Base-by-base conservation (phyloP, 2,113 vertebrate genomes). In the Centrocercus urophasianus region DNA sequence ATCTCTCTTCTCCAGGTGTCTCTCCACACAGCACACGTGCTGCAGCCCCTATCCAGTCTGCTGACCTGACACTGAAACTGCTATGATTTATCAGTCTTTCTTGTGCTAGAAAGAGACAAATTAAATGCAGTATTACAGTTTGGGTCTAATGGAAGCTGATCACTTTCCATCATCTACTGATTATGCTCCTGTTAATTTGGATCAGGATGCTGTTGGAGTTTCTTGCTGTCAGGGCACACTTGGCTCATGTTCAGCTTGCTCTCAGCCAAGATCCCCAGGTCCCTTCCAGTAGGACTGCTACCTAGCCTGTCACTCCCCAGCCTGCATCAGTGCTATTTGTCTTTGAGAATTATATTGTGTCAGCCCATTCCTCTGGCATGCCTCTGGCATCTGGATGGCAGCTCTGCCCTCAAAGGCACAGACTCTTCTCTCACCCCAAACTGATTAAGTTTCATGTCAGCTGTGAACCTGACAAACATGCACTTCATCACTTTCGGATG, bases 11-110 rank as follows among this genome's bases (percentile, higher is more conserved):
- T 34, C 4, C 30, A 54, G 9, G 27, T 50, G 21, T 38, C 13
- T 60, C 22, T 75, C 15, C 32, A 74, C 45, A 52, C 1, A 38
- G 18, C 8, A 6, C 7, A 47, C 1, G 5, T 2, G 1, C 5
- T 81, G n/a, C 63, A 83, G 42, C 1, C 4, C 15, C 22, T 25
- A 18, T 57, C 8, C 43, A 74, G 10, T 15, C 28, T 38, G 10
- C 19, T 5, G 56, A 50, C 15, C 10, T 5, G 27, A 60, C 27
- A 70, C 2, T 16, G 13, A 86, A 36, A 9, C 12, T 34, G 4
- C 19, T 78, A 34, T 1, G 4, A 8, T 66, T 88, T 54, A 48
- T 3, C 42, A 76, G 70, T 64, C 2, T 22, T 54, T 71, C 17
- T 34, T 66, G 36, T 40, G 43, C 17, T n/a, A 13, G 3, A 83